Percentiles rank a stretch among this genome's conserved stretches.
phyloP scores from a whole-genome alignment of 1,140 invertebrate species.

The Drosophila erecta region DNA sequence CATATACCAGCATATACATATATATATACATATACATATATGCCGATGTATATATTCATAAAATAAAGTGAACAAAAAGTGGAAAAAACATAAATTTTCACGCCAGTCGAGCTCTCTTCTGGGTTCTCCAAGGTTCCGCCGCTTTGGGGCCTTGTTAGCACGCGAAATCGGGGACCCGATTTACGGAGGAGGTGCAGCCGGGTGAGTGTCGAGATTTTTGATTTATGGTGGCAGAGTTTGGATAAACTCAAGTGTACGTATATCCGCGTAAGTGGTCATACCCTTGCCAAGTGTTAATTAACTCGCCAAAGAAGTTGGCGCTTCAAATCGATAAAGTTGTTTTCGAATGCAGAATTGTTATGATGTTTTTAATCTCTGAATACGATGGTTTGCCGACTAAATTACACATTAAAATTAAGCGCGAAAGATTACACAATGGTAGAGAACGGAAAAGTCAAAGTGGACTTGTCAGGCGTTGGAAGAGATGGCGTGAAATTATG shows the following conservation, averaged over 20 bases:
- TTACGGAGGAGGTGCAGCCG: constrained; percentile 8
- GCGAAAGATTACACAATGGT: constrained; percentile 45
- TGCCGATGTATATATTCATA: constrained; percentile 22
- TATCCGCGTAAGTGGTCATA: constrained; percentile 23
- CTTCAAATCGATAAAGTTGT: constrained; percentile 6
- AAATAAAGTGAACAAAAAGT: constrained; percentile 46
- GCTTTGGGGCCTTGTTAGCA: constrained; percentile 67
- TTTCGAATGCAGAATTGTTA: too few relatives aligned
- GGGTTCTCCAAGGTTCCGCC: constrained; percentile 57
- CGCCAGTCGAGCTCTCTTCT: constrained; percentile 40
- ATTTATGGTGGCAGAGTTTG: constrained; percentile 66
- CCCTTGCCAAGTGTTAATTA: constrained; percentile 37
- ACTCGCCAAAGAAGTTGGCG: constrained; percentile 14
- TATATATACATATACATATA: constrained; percentile 5
- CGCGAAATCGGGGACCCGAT: constrained; percentile 58
- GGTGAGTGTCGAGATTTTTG: constrained; percentile 65
- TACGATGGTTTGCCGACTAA: too few relatives aligned
- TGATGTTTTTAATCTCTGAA: too few relatives aligned
- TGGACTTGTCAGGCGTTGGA: constrained; percentile 21
- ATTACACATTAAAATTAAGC: not conserved
- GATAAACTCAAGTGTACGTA: constrained; percentile 23
- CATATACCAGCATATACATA: not conserved
- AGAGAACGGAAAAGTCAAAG: constrained; percentile 6
- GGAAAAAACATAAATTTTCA: constrained; percentile 77
- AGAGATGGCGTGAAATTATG: constrained; percentile 63